A percentile compares a stretch with the other conserved stretches of the same genome.
phyloP scores from a whole-genome alignment of 2,888 invertebrate genomes.

The Athetis lepigone region DNA sequence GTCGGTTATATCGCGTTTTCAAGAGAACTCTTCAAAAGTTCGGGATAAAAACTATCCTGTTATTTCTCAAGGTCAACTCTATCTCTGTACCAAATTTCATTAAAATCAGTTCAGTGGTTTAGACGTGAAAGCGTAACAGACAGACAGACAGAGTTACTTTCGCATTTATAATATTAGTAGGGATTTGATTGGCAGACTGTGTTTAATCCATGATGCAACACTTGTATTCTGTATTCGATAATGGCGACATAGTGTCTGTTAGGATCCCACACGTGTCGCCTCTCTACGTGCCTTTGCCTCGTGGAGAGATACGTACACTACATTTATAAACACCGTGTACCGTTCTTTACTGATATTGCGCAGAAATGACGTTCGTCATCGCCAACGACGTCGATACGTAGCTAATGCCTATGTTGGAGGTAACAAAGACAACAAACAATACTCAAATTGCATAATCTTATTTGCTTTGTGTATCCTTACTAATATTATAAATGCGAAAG shows the following conservation, averaged over 20 bases:
- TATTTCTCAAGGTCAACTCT: no score
- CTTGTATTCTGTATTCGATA: constrained; percentile 36
- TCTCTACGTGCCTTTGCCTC: constrained; percentile 62
- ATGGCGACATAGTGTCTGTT: constrained; percentile 68
- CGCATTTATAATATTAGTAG: no score
- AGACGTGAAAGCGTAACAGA: no score
- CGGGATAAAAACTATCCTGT: no score
- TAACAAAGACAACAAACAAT: constrained; percentile 17
- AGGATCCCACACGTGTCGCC: constrained; percentile 64
- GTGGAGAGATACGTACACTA: constrained; percentile 57
- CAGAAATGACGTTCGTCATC: constrained; percentile 58
- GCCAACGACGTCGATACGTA: constrained; percentile 35
- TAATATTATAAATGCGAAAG: no score
- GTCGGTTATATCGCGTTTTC: no score
- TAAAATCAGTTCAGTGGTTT: no score
- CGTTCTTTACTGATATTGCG: constrained; percentile 63
- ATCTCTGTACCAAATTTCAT: no score
- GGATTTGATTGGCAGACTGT: not conserved
- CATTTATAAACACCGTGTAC: constrained; percentile 55
- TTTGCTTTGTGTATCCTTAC: no score
- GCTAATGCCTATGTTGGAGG: constrained; percentile 22
- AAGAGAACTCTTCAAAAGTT: no score
- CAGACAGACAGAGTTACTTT: no score
- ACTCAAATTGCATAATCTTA: no score
- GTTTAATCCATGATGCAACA: constrained; percentile 34